phyloP scores from a whole-genome alignment of 2,113 vertebrate species.

The Platanista minor region DNA sequence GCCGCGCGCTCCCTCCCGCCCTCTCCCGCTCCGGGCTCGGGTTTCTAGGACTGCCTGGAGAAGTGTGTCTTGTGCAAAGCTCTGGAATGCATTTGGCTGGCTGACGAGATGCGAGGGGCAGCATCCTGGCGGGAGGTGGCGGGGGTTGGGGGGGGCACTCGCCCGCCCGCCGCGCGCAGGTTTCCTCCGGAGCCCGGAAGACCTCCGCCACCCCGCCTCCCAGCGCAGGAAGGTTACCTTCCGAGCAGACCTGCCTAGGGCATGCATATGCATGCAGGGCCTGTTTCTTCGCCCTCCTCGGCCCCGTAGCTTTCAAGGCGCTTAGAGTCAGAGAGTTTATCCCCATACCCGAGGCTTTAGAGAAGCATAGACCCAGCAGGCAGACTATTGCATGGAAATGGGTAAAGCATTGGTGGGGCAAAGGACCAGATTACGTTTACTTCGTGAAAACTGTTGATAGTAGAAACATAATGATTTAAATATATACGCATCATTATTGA shows the following conservation, averaged over 20 bases:
- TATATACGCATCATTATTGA: neutral
- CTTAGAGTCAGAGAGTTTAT: constrained; percentile 36
- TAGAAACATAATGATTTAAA: constrained; percentile 1
- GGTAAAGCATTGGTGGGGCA: neutral
- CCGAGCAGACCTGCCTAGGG: constrained; percentile 12
- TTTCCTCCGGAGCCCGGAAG: constrained; percentile 66
- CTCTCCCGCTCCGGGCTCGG: constrained; percentile 65
- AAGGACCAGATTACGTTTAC: neutral
- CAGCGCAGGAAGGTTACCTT: constrained; percentile 49
- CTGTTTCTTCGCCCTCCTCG: neutral
- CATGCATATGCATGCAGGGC: neutral
- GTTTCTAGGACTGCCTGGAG: constrained; percentile 72
- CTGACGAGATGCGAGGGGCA: constrained; percentile 60
- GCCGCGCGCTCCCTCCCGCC: constrained; percentile 65
- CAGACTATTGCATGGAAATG: neutral
- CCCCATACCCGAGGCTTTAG: neutral
- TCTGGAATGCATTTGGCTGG: constrained; percentile 75
- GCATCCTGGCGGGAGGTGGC: constrained; percentile 49
- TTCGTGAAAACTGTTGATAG: neutral
- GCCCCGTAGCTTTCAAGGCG: neutral
- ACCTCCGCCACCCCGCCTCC: constrained; percentile 45
- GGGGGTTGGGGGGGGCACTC: neutral
- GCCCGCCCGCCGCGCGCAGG: constrained; percentile 44
- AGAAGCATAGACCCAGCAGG: neutral
- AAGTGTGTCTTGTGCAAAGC: constrained; percentile 63